phyloP scores from a whole-genome alignment of 2,113 vertebrate genomes.

The Indicator maculatus region DNA sequence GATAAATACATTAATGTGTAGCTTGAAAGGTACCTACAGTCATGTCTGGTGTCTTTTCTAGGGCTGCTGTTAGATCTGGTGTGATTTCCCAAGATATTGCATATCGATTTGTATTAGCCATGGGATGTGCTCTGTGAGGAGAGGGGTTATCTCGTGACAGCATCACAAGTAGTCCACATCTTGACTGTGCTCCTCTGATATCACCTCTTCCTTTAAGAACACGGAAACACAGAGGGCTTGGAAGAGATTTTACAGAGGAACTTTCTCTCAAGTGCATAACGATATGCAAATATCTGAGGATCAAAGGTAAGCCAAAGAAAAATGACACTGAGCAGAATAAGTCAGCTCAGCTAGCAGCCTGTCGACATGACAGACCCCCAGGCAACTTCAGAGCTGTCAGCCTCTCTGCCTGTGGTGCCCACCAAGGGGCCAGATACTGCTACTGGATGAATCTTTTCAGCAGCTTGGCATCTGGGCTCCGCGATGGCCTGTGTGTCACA shows the following conservation, averaged over 20 bases:
- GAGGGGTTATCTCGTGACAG: not conserved
- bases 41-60: not conserved
- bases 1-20: not conserved
- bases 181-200: rapidly evolving
- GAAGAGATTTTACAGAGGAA: not conserved
- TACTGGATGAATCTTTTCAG: slow-evolving; percentile 3
- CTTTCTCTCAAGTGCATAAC: slow-evolving; percentile 2
- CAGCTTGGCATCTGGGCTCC: not conserved
- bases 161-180: not conserved
- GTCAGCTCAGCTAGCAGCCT: slow-evolving; percentile 36
- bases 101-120: not conserved
- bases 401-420: slow-evolving; percentile 11
- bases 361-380: slow-evolving; percentile 21
- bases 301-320: slow-evolving; percentile 67
- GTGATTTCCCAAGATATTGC: not conserved
- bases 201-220: not conserved
- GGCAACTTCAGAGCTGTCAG: slow-evolving; percentile 56
- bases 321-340: slow-evolving; percentile 45
- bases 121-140: not conserved
- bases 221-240: not conserved
- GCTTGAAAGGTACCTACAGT: not conserved
- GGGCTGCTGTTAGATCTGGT: not conserved
- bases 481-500: not conserved
- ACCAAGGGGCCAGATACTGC: slow-evolving; percentile 27
- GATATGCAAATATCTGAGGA: slow-evolving; percentile 64